Percentiles rank a stretch among this genome's conserved stretches.
These are phyloP conservation scores for Anarhynchus alexandrinus DNA, from an alignment of 2,113 vertebrate species.

Conservation along the genomic window DNA sequence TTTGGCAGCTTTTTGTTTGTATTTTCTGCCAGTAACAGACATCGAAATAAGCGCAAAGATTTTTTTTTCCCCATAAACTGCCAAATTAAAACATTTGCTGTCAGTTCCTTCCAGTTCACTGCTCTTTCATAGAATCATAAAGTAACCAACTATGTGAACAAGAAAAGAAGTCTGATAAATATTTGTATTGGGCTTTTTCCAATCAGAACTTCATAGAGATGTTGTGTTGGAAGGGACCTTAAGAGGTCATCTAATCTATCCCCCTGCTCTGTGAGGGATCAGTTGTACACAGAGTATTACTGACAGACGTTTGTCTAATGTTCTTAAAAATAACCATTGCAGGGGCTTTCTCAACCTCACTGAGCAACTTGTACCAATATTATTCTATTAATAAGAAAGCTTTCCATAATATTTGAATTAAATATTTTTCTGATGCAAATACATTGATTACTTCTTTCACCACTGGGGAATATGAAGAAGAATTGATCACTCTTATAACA, in stretches of 20 bases:
- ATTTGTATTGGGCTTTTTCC: background rate
- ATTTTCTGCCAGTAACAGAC: background rate
- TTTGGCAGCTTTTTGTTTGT: background rate
- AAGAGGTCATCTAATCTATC: background rate
- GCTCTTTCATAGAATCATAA: background rate
- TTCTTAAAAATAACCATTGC: background rate
- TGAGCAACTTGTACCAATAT: background rate
- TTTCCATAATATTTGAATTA: background rate
- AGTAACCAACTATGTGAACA: background rate
- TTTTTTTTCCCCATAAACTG: background rate
- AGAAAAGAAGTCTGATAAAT: background rate
- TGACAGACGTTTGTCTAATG: background rate
- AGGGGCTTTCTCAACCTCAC: background rate
- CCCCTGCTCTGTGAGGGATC: background rate
- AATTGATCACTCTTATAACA: background rate
- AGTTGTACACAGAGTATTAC: background rate
- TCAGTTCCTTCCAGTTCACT: slow-evolving; percentile 7
- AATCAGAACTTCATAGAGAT: background rate
- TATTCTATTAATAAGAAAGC: background rate
- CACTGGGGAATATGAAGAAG: background rate
- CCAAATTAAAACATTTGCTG: slow-evolving; percentile 35
- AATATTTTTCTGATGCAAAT: background rate
- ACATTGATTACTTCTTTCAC: background rate
- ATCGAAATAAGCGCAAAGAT: background rate
- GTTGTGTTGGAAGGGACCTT: background rate